A percentile compares a stretch with the other conserved stretches of the same genome.
These are phyloP conservation scores for Microplitis demolitor DNA, from an alignment of 1,140 invertebrate species.

Conservation along the genomic window DNA sequence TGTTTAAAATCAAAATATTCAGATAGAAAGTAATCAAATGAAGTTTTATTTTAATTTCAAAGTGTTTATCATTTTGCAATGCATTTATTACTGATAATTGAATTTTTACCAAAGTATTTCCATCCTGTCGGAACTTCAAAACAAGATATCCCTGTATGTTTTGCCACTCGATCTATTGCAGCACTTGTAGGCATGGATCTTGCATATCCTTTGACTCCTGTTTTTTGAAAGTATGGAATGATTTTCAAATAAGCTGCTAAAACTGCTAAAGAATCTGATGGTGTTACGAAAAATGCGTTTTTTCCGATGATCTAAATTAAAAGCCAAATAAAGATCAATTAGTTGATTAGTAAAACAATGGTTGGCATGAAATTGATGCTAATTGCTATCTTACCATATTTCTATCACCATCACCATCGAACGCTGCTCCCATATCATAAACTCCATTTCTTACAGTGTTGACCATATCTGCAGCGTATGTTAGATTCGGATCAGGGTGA, in stretches of 20 bases:
- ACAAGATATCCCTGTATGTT: conserved; percentile 73
- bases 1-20: too few relatives aligned
- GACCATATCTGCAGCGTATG: conserved; percentile 90
- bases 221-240: conserved; percentile 93
- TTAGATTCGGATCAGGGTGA: conserved; percentile 99
- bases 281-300: conserved; percentile 97
- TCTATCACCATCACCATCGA: conserved; percentile 93
- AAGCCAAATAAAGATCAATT: not conserved
- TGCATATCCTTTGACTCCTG: conserved; percentile 88
- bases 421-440: conserved; percentile 95
- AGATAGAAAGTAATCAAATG: too few relatives aligned
- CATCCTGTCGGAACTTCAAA: conserved; percentile 97
- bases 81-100: not conserved
- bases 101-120: conserved; percentile 76
- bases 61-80: too few relatives aligned
- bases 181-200: conserved; percentile 98
- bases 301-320: conserved; percentile 82
- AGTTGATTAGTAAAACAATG: not conserved
- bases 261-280: conserved; percentile 96
- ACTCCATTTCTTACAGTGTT: conserved; percentile 76
- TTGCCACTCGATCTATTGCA: conserved; percentile 92
- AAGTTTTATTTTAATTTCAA: too few relatives aligned
- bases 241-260: conserved; percentile 88
- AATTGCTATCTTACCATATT: conserved; percentile 51
- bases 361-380: not conserved